Base-by-base conservation (phyloP, 2,888 invertebrate genomes). In the Eristalis pertinax region DNA sequence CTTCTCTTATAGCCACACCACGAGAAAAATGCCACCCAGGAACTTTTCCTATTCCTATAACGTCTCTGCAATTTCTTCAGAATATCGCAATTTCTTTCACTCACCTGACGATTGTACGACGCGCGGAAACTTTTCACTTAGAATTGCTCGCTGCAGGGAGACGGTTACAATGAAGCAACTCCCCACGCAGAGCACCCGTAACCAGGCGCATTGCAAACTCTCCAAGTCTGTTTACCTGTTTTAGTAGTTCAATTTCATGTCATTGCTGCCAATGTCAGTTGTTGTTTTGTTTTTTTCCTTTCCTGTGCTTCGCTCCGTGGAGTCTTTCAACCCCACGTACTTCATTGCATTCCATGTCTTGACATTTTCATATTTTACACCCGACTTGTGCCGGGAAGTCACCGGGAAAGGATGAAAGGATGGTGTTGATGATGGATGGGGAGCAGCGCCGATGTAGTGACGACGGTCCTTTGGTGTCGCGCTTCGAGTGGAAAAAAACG, bases 301-400 rank as follows among this genome's bases (percentile, higher is more conserved):
- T 24, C 8, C 8, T 43, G 10, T 8, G 8, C 5, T 13, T 13
- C 41, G 13, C 15, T 43, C 15, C 15, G 41, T 2, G 8, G 41
- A 1, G 11, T 58, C 13, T 60, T 58, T 10, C 58, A 2, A 35
- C 35, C 35, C 22, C 22, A 11, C 60, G 22, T 26, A 2, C 24
- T 26, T 4, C 26, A 60, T 15, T 7, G 3, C 13, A 11, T 50
- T 50, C 19, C 19, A 50, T 50, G 19, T 19, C 50, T 50, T 60
- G 60, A 26, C 60, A 60, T 60, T 60, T 60, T 60, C 26, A 60
- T 60, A 60, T 60, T 26, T 60, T 24, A 60, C 26, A 60, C 60
- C 13, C 5, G 15, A 60, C 24, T 26, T 29, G 60, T 26, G 60
- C 24, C n/a, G 26, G 26, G 4, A 38, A 26, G 5, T 41, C 41